phyloP scores from a whole-genome alignment of 2,888 invertebrate species.

The Ormyrus labotus region DNA sequence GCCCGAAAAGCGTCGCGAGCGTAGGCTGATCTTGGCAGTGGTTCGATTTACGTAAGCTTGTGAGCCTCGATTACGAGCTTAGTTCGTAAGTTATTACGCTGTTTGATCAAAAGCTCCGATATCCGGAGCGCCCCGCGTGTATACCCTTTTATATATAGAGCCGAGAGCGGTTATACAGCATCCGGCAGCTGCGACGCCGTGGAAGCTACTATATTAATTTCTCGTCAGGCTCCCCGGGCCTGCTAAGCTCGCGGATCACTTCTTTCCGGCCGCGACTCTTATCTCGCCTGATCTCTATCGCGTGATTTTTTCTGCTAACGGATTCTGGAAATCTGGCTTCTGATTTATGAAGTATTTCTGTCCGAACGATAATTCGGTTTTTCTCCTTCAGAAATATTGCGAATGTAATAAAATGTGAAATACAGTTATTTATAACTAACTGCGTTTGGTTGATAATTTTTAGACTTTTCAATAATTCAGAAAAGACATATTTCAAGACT shows the following conservation, averaged over 20 bases:
- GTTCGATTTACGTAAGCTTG: slow-evolving; percentile 62
- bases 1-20: neutral
- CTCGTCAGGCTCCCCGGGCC: slow-evolving; percentile 43
- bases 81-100: slow-evolving; percentile 66
- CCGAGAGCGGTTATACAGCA: slow-evolving; percentile 15
- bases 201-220: slow-evolving; percentile 61
- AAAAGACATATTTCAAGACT: too few species aligned
- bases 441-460: too few species aligned
- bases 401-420: too few species aligned
- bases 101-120: slow-evolving; percentile 67
- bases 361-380: too few species aligned
- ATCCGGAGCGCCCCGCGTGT: slow-evolving; percentile 50
- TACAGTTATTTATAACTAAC: too few species aligned
- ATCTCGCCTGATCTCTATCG: too few species aligned
- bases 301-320: too few species aligned
- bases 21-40: slow-evolving; percentile 51
- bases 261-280: neutral
- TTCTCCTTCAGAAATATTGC: too few species aligned
- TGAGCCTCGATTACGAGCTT: slow-evolving; percentile 61
- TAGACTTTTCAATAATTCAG: too few species aligned
- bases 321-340: too few species aligned
- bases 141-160: slow-evolving; percentile 37
- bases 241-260: slow-evolving; percentile 23
- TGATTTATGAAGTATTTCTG: too few species aligned
- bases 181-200: too few species aligned